Base-by-base conservation (phyloP, 2,113 vertebrate genomes). In the Labeo catla region DNA sequence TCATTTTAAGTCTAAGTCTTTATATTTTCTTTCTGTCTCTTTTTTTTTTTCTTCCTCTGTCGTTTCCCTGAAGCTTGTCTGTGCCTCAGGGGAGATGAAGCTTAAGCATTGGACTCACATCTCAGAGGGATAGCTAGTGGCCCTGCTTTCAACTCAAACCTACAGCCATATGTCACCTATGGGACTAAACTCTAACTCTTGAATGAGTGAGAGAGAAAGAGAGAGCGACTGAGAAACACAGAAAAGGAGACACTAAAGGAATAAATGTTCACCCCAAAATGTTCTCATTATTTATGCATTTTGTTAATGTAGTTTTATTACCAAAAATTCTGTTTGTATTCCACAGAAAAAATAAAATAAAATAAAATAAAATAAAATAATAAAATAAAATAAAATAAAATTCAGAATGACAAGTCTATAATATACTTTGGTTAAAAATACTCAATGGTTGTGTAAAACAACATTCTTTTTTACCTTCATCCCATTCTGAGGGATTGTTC, bases 21-120 rank as follows among this genome's bases (percentile, higher is more conserved):
- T 21, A 72, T 43, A 86, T 82, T 82, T 8, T 83, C 65, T 39
- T 28, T 74, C 36, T 9, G 9, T 86, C 28, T 59, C 36, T 52
- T 4, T 28, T 11, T 28, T 28, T 28, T 36, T 43, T 15, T 84
- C 61, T 84, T 72, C 74, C 21, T 28, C 63, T 4, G 13, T 76
- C 34, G 79, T 88, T 89, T 85, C 77, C 83, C 39, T 84, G 34
- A 49, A 50, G 66, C 61, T 52, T 83, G 50, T 28, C 34, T 81
- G 43, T 61, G 59, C 81, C 77, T 66, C 52, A 47, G 80, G 81
- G 54, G 77, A 84, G 76, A 19, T 73, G 12, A 59, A 21, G 11
- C 81, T 73, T 39, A 36, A 52, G 49, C 15, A 52, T 39, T 83
- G 61, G 45, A 45, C 84, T 84, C 74, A 52, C 49, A 68, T 45